Evolutionary conservation across 1,140 invertebrate species (phyloP).

Genomic region (Globodera ellingtonae): DNA sequence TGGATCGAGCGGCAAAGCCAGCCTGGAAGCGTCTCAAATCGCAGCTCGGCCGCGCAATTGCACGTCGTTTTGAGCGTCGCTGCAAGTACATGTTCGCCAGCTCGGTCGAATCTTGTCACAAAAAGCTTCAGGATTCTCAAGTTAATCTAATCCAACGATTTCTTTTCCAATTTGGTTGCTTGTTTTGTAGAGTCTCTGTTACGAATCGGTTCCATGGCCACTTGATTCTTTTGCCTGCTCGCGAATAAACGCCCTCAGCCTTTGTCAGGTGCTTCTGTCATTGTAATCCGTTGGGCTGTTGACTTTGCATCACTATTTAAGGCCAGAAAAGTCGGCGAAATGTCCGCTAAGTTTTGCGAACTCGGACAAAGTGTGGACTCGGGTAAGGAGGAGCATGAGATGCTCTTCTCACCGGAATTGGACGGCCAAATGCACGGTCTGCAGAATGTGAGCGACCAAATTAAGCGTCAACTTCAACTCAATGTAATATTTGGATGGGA

Average conservation of each 20-base stretch:
- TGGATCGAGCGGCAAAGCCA: conserved; percentile 15
- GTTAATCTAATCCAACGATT: background rate
- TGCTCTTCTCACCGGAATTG: conserved; percentile 33
- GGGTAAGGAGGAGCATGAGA: conserved; percentile 16
- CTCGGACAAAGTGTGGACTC: conserved; percentile 5
- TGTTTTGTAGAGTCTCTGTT: conserved; percentile 32
- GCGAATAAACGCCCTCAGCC: conserved; percentile 32
- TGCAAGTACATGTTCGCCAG: conserved; percentile 38
- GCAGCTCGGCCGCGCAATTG: conserved; percentile 7
- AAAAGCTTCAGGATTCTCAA: conserved; percentile 33
- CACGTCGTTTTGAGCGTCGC: conserved; percentile 30
- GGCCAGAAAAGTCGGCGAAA: conserved; percentile 22
- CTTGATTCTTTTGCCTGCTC: conserved; percentile 36
- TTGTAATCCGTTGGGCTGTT: background rate
- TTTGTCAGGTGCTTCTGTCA: conserved; percentile 32
- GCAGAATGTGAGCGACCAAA: conserved; percentile 30
- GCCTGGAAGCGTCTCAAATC: conserved; percentile 25
- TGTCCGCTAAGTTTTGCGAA: conserved; percentile 24
- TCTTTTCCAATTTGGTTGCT: background rate
- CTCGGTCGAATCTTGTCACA: conserved; percentile 33
- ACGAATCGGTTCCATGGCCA: conserved; percentile 34
- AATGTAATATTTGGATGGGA: conserved; percentile 28
- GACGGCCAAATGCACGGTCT: conserved; percentile 37
- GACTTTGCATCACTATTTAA: conserved; percentile 1
- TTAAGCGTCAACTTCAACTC: conserved; percentile 34